Evolutionary conservation across 2,797 vertebrate species (phyloP).

Genomic region (Anableps anableps): DNA sequence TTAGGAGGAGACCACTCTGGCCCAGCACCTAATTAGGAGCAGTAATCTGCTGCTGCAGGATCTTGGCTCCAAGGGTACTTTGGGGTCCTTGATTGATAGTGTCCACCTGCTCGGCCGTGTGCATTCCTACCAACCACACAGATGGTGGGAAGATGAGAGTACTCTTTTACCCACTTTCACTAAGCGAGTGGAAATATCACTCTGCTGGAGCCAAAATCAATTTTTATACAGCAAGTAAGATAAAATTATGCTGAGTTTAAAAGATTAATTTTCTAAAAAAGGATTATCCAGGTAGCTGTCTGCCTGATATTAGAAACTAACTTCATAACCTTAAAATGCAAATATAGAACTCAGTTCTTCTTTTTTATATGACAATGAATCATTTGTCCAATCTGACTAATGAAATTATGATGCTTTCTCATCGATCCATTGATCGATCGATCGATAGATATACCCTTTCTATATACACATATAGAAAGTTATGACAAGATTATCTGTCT

Average conservation of each 20-base stretch:
- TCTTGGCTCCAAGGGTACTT: conserved; percentile 46
- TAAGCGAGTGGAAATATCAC: conserved; percentile 6
- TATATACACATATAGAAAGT: no score
- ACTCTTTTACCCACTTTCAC: conserved; percentile 22
- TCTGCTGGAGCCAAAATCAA: conserved; percentile 30
- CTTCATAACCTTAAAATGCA: not conserved
- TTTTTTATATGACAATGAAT: not conserved
- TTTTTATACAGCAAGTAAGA: not conserved
- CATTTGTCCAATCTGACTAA: not conserved
- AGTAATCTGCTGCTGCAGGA: conserved; percentile 67
- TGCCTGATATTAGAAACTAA: not conserved
- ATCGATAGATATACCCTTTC: no score
- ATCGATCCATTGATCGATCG: no score
- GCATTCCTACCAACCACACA: conserved; percentile 46
- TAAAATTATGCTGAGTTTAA: not conserved
- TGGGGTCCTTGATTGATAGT: conserved; percentile 21
- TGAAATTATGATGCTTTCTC: no score
- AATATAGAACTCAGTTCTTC: not conserved
- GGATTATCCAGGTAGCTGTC: not conserved
- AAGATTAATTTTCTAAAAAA: not conserved
- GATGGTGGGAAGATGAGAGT: conserved; percentile 32
- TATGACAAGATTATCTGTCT: no score
- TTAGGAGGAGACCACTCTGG: conserved; percentile 44
- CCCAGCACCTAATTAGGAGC: conserved; percentile 74
- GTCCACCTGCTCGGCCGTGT: conserved; percentile 58